These are phyloP conservation scores for Protonibea diacanthus DNA, from an alignment of 2,797 vertebrate genomes.

Conservation along the genomic window DNA sequence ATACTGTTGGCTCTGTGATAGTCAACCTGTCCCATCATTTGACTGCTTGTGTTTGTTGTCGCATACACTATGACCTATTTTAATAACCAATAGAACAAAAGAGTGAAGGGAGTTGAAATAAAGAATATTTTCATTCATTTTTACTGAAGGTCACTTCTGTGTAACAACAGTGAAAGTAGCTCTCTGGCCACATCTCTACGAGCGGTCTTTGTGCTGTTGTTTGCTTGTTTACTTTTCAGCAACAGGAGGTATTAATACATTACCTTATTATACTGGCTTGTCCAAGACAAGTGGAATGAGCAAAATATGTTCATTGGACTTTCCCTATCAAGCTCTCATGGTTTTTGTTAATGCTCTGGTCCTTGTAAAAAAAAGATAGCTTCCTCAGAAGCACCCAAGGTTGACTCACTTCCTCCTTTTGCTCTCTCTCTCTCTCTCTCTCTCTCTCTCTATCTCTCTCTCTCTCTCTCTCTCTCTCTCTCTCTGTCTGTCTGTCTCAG, in stretches of 20 bases:
- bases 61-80: background rate
- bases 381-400: constrained; percentile 66
- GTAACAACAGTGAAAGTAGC: background rate
- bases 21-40: background rate
- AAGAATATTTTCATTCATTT: background rate
- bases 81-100: too few species aligned
- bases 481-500: constrained; percentile 57
- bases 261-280: constrained; percentile 1
- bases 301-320: constrained; percentile 65
- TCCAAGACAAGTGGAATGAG: constrained; percentile 32
- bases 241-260: constrained; percentile 6
- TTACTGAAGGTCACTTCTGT: too few species aligned
- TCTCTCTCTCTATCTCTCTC: constrained; percentile 40
- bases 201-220: background rate
- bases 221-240: background rate
- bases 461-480: constrained; percentile 23
- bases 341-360: constrained; percentile 58
- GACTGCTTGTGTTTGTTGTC: background rate
- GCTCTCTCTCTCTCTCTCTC: constrained; percentile 54
- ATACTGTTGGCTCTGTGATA: background rate
- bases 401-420: constrained; percentile 76
- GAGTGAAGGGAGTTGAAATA: background rate
- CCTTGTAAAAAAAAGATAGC: constrained; percentile 56
- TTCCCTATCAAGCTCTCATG: constrained; percentile 50
- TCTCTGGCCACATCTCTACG: background rate